A percentile compares a stretch with the other conserved stretches of the same genome.
Conservation (phyloP, 2,888 invertebrate species). For the Erebia epiphron region DNA sequence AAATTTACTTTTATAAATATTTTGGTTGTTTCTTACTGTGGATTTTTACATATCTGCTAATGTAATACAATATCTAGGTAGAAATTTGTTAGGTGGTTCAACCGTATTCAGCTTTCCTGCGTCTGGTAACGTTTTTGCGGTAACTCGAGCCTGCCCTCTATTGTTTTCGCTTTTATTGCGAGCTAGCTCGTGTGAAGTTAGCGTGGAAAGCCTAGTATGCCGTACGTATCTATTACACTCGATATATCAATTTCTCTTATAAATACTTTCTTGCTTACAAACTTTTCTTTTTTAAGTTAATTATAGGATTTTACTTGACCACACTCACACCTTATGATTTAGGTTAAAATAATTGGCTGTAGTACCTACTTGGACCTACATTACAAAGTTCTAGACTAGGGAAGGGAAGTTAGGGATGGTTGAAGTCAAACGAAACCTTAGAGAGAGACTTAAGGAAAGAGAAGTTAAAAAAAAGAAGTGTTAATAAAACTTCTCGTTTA, state of each 20-base stretch:
- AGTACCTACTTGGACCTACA: too few species aligned
- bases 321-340: too few species aligned
- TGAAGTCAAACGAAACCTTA: too few species aligned
- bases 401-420: too few species aligned
- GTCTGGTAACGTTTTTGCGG: conserved; percentile 20
- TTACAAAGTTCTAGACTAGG: too few species aligned
- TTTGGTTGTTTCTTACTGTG: too few species aligned
- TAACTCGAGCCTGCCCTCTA: conserved; percentile 30
- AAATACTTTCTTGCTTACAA: not conserved
- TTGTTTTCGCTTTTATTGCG: conserved; percentile 53
- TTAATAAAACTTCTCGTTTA: too few species aligned
- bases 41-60: not conserved
- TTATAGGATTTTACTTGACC: not conserved
- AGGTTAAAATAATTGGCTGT: too few species aligned
- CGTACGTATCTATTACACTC: conserved; percentile 23
- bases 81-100: conserved; percentile 13
- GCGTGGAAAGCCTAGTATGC: conserved; percentile 32
- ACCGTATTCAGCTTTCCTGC: conserved; percentile 19
- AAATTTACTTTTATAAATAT: too few species aligned
- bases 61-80: conserved; percentile 9
- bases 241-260: conserved; percentile 28
- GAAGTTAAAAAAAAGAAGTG: too few species aligned
- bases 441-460: too few species aligned
- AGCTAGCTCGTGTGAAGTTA: conserved; percentile 55
- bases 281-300: not conserved